Base-by-base conservation (phyloP, 2,888 invertebrate species). In the Anthophora plumipes region DNA sequence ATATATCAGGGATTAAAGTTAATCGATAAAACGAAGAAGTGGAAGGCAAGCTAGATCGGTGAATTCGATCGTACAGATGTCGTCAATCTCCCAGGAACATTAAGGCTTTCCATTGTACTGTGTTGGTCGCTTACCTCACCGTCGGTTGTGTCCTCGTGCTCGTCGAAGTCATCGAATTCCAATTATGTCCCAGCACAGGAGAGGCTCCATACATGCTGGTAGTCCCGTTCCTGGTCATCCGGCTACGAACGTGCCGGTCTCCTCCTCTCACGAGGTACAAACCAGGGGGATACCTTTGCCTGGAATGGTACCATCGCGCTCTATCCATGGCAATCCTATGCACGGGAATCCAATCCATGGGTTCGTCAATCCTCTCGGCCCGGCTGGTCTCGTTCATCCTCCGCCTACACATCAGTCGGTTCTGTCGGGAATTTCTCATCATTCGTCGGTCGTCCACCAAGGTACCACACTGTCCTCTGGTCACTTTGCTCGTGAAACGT, bases 331-430 rank as follows among this genome's bases (percentile, higher is more conserved):
- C 43, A 89, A 85, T 84, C 89, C 91, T 4, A 79, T 90, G 76
- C 92, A 91, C 76, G 85, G 88, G 54, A 91, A 89, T 83, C 88
- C 91, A 22, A 89, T 90, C 77, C 92, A 92, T 80, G 92, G 93
- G 46, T 93, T 92, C 83, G 91, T 93, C 80, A 93, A 93, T 86
- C 92, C 93, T 46, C 90, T 93, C 73, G 92, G 92, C 48, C 92
- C 92, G 48, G 88, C 88, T 64, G 90, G 89, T 68, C 86, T 90
- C 74, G 87, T 88, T 75, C 91, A 89, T 82, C 83, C 89, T n/a
- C 82, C 90, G 52, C 85, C 88, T 54, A 61, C 87, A 46, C 88
- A 86, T 61, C 72, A 84, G 61, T 74, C 85, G 71, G 80, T 86
- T 54, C 83, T 86, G 61, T 78, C 87, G 67, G 90, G 90, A 84